Base-by-base conservation (phyloP, 2,888 invertebrate genomes). In the Chloroclystis v-ata region DNA sequence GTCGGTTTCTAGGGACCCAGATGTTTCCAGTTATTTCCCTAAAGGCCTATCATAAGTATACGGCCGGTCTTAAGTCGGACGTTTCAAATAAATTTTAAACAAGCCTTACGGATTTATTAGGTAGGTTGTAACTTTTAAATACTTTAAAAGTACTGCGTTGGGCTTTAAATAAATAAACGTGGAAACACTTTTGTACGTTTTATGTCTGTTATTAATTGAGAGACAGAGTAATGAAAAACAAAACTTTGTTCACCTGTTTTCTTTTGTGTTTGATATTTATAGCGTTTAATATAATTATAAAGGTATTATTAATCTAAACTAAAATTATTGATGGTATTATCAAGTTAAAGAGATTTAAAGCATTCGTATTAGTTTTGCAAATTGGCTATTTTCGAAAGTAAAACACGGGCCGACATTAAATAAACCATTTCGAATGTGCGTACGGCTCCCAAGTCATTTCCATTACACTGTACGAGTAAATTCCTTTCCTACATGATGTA, bases 1-100 rank as follows among this genome's bases (percentile, higher is more conserved):
- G 37, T 30, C 13, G 13, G 25, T 32, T 59, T 51, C 58, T 49
- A 46, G 45, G 56, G 60, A 54, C 59, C 54, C 55, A 58, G 52
- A 54, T 54, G 56, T 60, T 66, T 57, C 37, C 38, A 57, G 30
- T 48, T 60, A 70, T 69, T 69, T 71, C 67, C 66, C 63, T 56
- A 49, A 60, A 45, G 65, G 43, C 56, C 62, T 60, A 61, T 69
- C 63, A 61, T 53, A 62, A 63, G 61, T 57, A 63, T 65, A 62
- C 58, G 48, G 52, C 52, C 53, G 58, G 53, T 64, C 57, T 63
- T 60, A 61, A 57, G 57, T 57, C 56, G 46, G 55, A 48, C 52
- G 47, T 47, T 50, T 28, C 42, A 45, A 52, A 64, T 66, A 65
- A 56, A 67, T 64, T 63, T 62, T 51, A 56, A 60, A 57, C 48